Evolutionary conservation across 2,888 invertebrate genomes (phyloP).

Genomic region (Synanthedon andrenaeformis): DNA sequence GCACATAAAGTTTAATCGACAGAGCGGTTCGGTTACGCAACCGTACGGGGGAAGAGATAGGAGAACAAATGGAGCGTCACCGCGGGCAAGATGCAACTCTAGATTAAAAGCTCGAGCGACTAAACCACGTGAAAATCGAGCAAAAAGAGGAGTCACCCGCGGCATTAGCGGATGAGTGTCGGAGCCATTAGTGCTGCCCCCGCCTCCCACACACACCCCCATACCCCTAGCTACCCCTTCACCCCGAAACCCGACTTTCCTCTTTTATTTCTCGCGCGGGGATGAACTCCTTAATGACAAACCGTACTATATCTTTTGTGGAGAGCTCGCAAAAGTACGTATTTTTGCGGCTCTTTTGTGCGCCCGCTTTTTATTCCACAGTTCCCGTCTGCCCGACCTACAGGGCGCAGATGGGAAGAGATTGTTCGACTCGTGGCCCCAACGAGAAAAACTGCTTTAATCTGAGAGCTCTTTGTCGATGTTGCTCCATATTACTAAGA

Average conservation of each 20-base stretch:
- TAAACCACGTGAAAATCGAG: slow-evolving; percentile 69
- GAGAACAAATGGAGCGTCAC: slow-evolving; percentile 50
- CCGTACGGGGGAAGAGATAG: slow-evolving; percentile 12
- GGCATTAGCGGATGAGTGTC: slow-evolving; percentile 71
- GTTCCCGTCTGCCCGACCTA: slow-evolving; percentile 26
- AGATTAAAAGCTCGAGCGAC: slow-evolving; percentile 67
- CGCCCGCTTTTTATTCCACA: slow-evolving; percentile 58
- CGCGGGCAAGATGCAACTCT: slow-evolving; percentile 53
- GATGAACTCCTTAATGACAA: slow-evolving; percentile 72
- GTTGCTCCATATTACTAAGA: neutral
- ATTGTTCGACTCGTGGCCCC: slow-evolving; percentile 34
- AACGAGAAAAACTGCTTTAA: slow-evolving; percentile 35
- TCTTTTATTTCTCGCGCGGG: slow-evolving; percentile 71
- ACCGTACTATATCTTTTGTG: slow-evolving; percentile 72
- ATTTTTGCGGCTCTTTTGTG: slow-evolving; percentile 69
- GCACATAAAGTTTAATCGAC: neutral
- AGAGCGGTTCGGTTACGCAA: slow-evolving; percentile 7
- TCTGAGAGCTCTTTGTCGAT: slow-evolving; percentile 29
- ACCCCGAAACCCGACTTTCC: slow-evolving; percentile 52
- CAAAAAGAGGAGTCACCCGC: slow-evolving; percentile 70
- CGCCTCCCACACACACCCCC: slow-evolving; percentile 17
- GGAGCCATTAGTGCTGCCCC: slow-evolving; percentile 64
- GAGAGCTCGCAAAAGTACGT: slow-evolving; percentile 69
- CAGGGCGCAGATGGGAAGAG: slow-evolving; percentile 36
- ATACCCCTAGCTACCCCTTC: slow-evolving; percentile 25